These are phyloP conservation scores for Oscheius sp. DNA, from an alignment of 2,888 invertebrate genomes.

Conservation along the genomic window DNA sequence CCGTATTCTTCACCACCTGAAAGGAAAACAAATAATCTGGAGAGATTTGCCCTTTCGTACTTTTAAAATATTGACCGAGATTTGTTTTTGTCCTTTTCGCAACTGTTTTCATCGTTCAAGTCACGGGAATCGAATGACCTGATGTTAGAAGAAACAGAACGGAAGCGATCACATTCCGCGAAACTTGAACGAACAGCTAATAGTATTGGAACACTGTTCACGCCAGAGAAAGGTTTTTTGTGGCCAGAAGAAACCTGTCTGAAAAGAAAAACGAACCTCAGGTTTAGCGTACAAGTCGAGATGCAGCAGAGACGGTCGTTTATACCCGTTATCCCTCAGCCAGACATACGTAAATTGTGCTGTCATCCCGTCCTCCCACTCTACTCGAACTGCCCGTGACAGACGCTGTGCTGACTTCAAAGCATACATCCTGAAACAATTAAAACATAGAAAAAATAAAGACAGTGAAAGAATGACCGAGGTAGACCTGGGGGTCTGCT, in stretches of 20 bases:
- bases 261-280: conserved; percentile 34
- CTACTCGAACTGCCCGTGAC: conserved; percentile 53
- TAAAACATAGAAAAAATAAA: not conserved
- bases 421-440: conserved; percentile 30
- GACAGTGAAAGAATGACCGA: not conserved
- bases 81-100: conserved; percentile 1
- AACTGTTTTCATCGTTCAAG: not conserved
- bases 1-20: conserved; percentile 38
- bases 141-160: not conserved
- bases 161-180: not conserved
- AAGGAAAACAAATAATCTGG: not conserved
- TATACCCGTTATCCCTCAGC: conserved; percentile 56
- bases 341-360: conserved; percentile 59
- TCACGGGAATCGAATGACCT: not conserved
- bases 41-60: not conserved
- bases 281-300: conserved; percentile 57
- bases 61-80: not conserved
- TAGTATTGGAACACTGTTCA: no score
- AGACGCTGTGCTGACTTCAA: conserved; percentile 46
- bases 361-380: conserved; percentile 59
- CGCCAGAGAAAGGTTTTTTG: no score
- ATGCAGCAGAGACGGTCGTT: conserved; percentile 57
- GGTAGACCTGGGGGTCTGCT: not conserved
- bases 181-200: no score
- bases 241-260: no score